Evolutionary conservation across 2,888 invertebrate genomes (phyloP), one percentile per base, ranked within the genome.

Genomic region (Phasia obesa): DNA sequence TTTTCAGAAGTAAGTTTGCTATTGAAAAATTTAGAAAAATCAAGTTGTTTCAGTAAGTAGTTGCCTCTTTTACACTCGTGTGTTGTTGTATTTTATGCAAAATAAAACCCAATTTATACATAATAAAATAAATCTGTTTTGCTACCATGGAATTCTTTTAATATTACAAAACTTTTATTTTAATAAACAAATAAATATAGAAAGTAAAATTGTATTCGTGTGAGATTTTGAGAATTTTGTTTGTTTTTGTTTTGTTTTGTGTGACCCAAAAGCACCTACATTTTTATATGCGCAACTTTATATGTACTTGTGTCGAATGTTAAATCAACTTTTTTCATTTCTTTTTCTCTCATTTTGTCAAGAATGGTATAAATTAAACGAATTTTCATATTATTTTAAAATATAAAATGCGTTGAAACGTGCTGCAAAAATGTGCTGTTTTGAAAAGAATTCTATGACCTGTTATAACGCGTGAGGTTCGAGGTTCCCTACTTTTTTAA

Each of bases 241-340:
- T 19, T 44, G 19, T 23, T 59, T 42, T 62, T 51, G 21, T 60
- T n/a, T n/a, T 17, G 27, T 44, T 59, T 59, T 80, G 27, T 74
- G 23, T 81, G 69, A 70, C 76, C 69, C 76, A 76, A 81, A 76
- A 70, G 55, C 64, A 69, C 62, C 69, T 60, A 70, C 62, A 42
- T 23, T 2, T 51, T 51, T 51, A 27, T 57, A 51, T 42, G 55
- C 35, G 25, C 55, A 65, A 65, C 55, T 55, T 31, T 42, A 53
- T 57, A 44, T 70, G 70, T 70, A 62, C 13, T 47, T 62, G 44
- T 62, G 19, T 53, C 23, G 19, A 51, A 60, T 47, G 55, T 25
- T 35, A 51, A 55, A 74, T 57, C 19, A 47, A 57, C 7, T 62
- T 13, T 51, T n/a, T 15, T 31, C 19, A 17, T 55, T 31, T 19